Evolutionary conservation across 2,797 vertebrate species (phyloP).

Genomic region (Nasua narica): DNA sequence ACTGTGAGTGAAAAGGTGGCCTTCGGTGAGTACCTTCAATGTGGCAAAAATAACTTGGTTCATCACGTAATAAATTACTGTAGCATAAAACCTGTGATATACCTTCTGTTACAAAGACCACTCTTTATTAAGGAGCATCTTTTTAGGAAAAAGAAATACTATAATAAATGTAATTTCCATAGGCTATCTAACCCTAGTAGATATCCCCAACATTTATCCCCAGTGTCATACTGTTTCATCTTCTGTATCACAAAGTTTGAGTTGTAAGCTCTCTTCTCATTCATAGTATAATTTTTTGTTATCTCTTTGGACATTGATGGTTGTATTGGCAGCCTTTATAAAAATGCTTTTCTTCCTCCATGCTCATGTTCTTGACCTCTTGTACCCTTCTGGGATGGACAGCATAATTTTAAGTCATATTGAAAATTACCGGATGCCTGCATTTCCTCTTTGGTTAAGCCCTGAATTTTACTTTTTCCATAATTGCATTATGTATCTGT

Average conservation of each 20-base stretch:
- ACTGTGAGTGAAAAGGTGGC: background rate
- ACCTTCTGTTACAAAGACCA: background rate
- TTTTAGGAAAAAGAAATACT: background rate
- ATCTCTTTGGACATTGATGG: background rate
- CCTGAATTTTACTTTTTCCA: background rate
- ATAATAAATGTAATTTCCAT: background rate
- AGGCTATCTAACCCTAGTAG: background rate
- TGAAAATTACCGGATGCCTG: background rate
- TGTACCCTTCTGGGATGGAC: background rate
- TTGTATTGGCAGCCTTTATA: background rate
- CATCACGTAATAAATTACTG: background rate
- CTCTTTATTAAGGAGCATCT: background rate
- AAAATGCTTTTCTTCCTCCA: background rate
- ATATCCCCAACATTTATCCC: background rate
- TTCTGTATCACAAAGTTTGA: background rate
- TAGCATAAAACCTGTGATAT: no score
- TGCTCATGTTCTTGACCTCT: background rate
- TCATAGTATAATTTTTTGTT: background rate
- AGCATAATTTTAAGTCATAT: background rate
- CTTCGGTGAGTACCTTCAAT: background rate
- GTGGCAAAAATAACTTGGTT: background rate
- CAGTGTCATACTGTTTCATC: background rate
- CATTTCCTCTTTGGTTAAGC: slow-evolving; percentile 1
- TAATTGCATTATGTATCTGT: background rate
- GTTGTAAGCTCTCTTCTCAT: background rate